Conservation (phyloP, 2,888 invertebrate genomes). For the Boloria selene region DNA sequence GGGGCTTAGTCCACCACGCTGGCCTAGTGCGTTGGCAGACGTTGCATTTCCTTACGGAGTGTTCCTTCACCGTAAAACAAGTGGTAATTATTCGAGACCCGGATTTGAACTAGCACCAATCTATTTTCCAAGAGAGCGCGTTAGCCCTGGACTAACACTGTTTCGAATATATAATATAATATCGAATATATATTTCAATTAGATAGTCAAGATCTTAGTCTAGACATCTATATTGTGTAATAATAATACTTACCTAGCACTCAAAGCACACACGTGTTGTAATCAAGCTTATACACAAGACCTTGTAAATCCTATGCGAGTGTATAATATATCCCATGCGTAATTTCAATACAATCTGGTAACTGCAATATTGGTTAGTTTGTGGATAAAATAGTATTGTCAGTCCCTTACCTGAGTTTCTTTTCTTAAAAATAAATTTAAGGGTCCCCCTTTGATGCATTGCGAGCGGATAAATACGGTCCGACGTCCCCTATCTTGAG, state of each 20-base stretch:
- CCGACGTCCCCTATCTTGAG: constrained; percentile 69
- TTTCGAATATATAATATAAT: background rate
- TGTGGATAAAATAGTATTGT: constrained; percentile 27
- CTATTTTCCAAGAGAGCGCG: too few relatives aligned
- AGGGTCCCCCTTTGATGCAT: constrained; percentile 52
- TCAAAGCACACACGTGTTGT: constrained; percentile 4
- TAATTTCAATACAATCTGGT: background rate
- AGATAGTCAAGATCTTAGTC: background rate
- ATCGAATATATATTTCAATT: background rate
- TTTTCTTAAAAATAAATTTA: constrained; percentile 53
- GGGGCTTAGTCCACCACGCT: too few relatives aligned
- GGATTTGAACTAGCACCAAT: too few relatives aligned
- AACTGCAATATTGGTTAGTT: constrained; percentile 22
- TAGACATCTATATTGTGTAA: background rate
- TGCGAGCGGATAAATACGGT: constrained; percentile 64
- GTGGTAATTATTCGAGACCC: too few relatives aligned
- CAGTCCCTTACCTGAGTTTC: constrained; percentile 51
- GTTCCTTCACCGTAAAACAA: too few relatives aligned
- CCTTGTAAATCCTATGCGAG: background rate
- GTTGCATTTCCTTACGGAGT: too few relatives aligned
- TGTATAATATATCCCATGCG: background rate
- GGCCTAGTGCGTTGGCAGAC: too few relatives aligned
- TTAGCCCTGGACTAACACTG: too few relatives aligned
- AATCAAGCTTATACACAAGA: constrained; percentile 9
- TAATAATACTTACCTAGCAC: background rate